phyloP scores from a whole-genome alignment of 2,888 invertebrate species.

The Apamea anceps region DNA sequence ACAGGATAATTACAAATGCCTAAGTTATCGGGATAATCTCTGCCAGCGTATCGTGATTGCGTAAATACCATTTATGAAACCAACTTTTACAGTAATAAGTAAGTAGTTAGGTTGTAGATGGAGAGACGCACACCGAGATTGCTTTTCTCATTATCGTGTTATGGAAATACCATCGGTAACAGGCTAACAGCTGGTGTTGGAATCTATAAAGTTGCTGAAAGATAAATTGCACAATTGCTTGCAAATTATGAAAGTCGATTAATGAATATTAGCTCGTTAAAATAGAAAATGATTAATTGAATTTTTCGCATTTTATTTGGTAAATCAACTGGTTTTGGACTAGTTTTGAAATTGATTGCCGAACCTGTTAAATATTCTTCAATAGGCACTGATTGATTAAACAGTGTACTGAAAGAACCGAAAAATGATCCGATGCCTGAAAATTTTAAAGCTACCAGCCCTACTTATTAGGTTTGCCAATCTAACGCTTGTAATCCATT shows the following conservation, averaged over 20 bases:
- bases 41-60: slow-evolving; percentile 36
- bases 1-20: slow-evolving; percentile 42
- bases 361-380: slow-evolving; percentile 20
- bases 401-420: neutral
- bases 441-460: neutral
- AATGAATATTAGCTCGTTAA: slow-evolving; percentile 21
- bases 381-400: neutral
- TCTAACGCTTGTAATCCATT: slow-evolving; percentile 27
- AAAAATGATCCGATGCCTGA: neutral
- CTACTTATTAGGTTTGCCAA: slow-evolving; percentile 7
- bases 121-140: slow-evolving; percentile 30
- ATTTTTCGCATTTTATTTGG: slow-evolving; percentile 28
- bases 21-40: slow-evolving; percentile 53
- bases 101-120: slow-evolving; percentile 32
- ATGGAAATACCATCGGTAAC: slow-evolving; percentile 41
- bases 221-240: slow-evolving; percentile 18
- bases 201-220: slow-evolving; percentile 17
- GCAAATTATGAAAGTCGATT: slow-evolving; percentile 28
- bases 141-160: slow-evolving; percentile 48
- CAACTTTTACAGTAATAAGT: slow-evolving; percentile 57
- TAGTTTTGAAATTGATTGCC: slow-evolving; percentile 28
- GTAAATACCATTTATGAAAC: slow-evolving; percentile 51
- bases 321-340: slow-evolving; percentile 18
- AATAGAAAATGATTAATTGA: slow-evolving; percentile 20
- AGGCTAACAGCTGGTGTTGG: slow-evolving; percentile 23